phyloP scores from a whole-genome alignment of 2,797 vertebrate species.

The Varecia variegata region DNA sequence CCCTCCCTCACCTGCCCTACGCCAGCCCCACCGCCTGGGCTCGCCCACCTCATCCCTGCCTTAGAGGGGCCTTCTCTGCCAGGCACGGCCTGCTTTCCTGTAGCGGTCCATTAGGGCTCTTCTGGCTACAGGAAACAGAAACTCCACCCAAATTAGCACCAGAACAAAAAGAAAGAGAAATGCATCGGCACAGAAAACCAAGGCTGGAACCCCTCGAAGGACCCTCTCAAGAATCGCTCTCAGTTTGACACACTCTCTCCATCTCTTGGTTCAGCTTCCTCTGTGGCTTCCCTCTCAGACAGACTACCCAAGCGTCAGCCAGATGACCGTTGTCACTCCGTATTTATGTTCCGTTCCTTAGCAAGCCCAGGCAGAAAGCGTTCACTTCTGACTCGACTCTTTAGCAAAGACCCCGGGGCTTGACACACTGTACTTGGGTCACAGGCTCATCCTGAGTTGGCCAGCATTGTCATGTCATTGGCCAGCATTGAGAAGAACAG shows the following conservation, averaged over 20 bases:
- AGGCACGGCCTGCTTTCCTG: background rate
- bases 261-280: background rate
- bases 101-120: background rate
- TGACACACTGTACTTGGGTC: background rate
- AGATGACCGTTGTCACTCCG: rapidly evolving
- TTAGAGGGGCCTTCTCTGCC: background rate
- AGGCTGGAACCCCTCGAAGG: background rate
- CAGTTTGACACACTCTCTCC: too few relatives aligned
- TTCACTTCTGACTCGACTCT: background rate
- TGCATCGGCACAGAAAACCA: background rate
- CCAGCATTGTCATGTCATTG: rapidly evolving
- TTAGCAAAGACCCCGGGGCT: background rate
- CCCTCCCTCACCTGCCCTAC: background rate
- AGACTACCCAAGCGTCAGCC: background rate
- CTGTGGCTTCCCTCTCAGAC: background rate
- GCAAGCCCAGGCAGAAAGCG: background rate
- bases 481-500: background rate
- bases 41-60: background rate
- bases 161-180: background rate
- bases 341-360: background rate
- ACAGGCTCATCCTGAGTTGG: background rate
- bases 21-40: too few relatives aligned
- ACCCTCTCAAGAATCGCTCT: background rate
- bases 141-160: background rate
- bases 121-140: background rate